These are phyloP conservation scores for Campylomormyrus tamandua DNA, from an alignment of 2,113 vertebrate species.

Conservation along the genomic window DNA sequence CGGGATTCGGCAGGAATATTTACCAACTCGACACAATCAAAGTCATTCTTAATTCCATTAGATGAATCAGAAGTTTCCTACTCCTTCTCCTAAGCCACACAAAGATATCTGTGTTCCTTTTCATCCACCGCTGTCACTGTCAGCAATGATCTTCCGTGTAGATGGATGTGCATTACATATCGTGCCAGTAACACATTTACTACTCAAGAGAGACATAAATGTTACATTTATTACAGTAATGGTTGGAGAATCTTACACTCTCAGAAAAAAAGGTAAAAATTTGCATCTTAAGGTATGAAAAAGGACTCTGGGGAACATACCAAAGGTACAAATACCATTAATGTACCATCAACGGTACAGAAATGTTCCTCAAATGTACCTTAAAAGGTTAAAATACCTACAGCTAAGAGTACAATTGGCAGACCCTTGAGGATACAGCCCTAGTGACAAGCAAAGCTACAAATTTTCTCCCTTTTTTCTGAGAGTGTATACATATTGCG, in stretches of 20 bases:
- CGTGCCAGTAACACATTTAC: not conserved
- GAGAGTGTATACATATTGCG: not conserved
- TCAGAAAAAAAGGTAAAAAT: too few species aligned
- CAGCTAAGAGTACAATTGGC: too few species aligned
- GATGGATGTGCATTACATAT: not conserved
- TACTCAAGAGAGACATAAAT: not conserved
- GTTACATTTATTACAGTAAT: not conserved
- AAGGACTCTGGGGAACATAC: too few species aligned
- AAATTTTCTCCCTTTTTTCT: too few species aligned
- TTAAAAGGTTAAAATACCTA: too few species aligned
- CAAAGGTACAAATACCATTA: too few species aligned
- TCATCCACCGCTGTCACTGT: not conserved
- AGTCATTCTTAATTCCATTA: constrained; percentile 6
- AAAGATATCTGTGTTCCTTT: not conserved
- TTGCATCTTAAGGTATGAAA: too few species aligned
- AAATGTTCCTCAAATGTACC: too few species aligned
- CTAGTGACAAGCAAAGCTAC: too few species aligned
- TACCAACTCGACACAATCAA: constrained; percentile 5
- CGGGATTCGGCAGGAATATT: not conserved
- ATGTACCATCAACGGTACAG: too few species aligned
- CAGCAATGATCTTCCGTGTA: not conserved
- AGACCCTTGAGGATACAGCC: too few species aligned
- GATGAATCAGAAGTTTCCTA: constrained; percentile 8
- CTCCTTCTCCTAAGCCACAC: not conserved
- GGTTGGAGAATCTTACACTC: not conserved